Evolutionary conservation across 1,140 invertebrate genomes (phyloP), one percentile per base, ranked within the genome.

Genomic region (Teleogryllus occipitalis): DNA sequence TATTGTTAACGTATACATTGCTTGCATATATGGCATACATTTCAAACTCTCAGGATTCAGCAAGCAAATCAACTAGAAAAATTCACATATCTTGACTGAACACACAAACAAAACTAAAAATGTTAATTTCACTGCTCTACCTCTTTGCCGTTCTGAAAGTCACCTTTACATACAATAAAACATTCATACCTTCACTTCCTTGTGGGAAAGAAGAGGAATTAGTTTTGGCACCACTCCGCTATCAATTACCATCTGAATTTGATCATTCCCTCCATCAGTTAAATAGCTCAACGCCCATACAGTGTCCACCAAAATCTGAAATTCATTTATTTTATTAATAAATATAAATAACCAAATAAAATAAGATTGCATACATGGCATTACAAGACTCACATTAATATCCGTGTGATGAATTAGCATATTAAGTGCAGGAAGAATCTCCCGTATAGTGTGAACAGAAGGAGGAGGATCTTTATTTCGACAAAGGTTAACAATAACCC

Each of bases 261-360:
- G 97, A 81, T 98, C 96, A 86, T 99, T 99, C 27, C 98, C 98
- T 80, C 96, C 96, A 85, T 99, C 98, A 75, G 98, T 99, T 83
- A 99, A 87, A 88, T 99, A 99, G 84, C 98, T 99, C 81, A 99
- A 90, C 47, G 98, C 98, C 98, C 98, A 99, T 72, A 99, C 96
- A 76, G 98, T 99, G 86, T 99, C 98, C 77, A 99, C 97, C 83
- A 99, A 89, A 84, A 99, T 98, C 94, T 97, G 85, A 81, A 90
- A 79, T 8, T 74, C 76, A 77, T 39, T 39, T 39, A 39, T 39
- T 39, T 39, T 2, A 77, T 8, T 2, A 77, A 8, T 15, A 8
- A 47, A 15, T 39, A 27, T 8, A 22, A 15, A 18, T 47, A 39
- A 7, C 7, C 15, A n/a, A 77, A 79, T 54, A n/a, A 39, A 22